These are phyloP conservation scores for Radopholus similis DNA, from an alignment of 1,140 invertebrate species.

Conservation along the genomic window DNA sequence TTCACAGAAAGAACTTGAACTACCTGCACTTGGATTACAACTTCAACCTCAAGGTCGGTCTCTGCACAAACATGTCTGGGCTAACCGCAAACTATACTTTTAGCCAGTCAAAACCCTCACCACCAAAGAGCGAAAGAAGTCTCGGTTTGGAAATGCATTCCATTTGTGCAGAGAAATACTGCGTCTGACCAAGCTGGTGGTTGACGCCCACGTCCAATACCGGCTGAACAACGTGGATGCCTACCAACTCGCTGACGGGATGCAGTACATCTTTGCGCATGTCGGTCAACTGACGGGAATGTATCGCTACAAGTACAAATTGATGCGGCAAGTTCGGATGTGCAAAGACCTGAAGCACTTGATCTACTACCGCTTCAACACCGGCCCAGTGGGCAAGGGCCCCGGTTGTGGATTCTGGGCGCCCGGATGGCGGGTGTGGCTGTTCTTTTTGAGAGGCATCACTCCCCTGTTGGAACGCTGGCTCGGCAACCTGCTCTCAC, in stretches of 20 bases:
- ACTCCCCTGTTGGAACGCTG: slow-evolving; percentile 94
- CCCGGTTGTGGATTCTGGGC: slow-evolving; percentile 99
- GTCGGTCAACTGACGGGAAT: slow-evolving; percentile 98
- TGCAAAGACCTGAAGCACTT: slow-evolving; percentile 99
- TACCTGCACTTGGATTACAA: slow-evolving; percentile 99
- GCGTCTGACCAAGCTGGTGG: slow-evolving; percentile 90
- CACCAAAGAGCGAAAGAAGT: slow-evolving; percentile 93
- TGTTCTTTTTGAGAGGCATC: slow-evolving; percentile 98
- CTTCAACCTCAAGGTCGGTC: slow-evolving; percentile 81
- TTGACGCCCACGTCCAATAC: slow-evolving; percentile 98
- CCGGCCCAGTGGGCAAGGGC: slow-evolving; percentile 79
- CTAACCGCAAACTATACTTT: slow-evolving; percentile 1
- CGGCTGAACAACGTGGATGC: slow-evolving; percentile 98
- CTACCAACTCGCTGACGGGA: slow-evolving; percentile 87
- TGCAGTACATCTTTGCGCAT: slow-evolving; percentile 99
- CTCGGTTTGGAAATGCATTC: slow-evolving; percentile 98
- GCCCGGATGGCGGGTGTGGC: slow-evolving; percentile 97
- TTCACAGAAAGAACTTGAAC: slow-evolving; percentile 98
- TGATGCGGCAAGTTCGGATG: slow-evolving; percentile 99
- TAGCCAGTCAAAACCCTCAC: slow-evolving; percentile 94
- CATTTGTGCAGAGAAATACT: slow-evolving; percentile 97
- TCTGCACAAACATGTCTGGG: background rate
- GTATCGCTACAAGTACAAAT: slow-evolving; percentile 86
- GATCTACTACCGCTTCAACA: slow-evolving; percentile 99
- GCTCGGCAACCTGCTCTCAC: slow-evolving; percentile 92